Base-by-base conservation (phyloP, 2,113 vertebrate species). In the Dermatemys mawii region DNA sequence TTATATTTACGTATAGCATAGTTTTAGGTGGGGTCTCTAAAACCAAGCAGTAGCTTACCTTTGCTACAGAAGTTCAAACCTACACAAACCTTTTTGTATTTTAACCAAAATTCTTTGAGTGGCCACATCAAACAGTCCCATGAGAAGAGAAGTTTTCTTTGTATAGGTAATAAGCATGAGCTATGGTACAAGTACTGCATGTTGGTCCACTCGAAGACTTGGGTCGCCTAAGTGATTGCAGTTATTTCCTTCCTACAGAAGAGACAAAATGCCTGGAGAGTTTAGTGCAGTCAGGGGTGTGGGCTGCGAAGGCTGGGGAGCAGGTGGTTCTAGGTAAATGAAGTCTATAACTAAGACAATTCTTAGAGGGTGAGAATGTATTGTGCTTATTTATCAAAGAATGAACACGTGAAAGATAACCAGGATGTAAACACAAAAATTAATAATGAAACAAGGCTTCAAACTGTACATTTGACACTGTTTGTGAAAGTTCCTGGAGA, bases 261-360 rank as follows among this genome's bases (percentile, higher is more conserved):
- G 90, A 93, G 57, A 63, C 12, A 57, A 57, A 95, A 93, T 81
- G 88, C 2, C 0, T 51, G 89, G 93, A 95, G 88, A 93, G 93
- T 75, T 83, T 96, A 82, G 92, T 96, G 96, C 94, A 92, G 3
- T 90, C 29, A 1, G 53, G 73, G 81, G 83, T 93, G 96, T 96
- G 82, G 96, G 94, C 94, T 85, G 89, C 55, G 93, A 84, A 54
- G 92, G 93, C 94, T 96, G 89, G 92, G 96, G 90, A 96, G 95
- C 97, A 96, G 96, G 95, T 96, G 96, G 95, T 96, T 96, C 87
- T 96, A 89, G 93, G 85, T 92, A 93, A 96, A 87, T 81, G 93
- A 81, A 80, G 87, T 96, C 53, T 49, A 84, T 96, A 92, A 96
- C 94, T 96, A 96, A 97, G 94, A 93, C 84, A 0, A 89, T 75